Evolutionary conservation across 2,797 vertebrate species (phyloP), one percentile per base, ranked within the genome.

Genomic region (Morelia viridis): DNA sequence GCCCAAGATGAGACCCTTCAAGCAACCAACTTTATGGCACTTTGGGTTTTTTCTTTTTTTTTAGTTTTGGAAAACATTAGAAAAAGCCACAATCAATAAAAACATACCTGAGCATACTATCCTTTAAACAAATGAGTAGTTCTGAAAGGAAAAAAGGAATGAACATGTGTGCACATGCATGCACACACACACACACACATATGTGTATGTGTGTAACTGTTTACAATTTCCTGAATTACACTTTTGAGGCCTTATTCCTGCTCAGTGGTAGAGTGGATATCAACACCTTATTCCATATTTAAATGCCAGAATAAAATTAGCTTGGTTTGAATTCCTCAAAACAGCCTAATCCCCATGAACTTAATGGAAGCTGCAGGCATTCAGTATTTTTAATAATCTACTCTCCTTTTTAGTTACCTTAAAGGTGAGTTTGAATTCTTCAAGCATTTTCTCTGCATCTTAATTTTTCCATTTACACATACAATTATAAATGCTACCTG

Each of bases 281-380:
- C 88, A 83, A 11, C 6, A 24, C 0, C 1, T 50, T 68, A 80
- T 93, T 89, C 84, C 76, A 35, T 87, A 89, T 58, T 90, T 88
- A 92, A 93, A 89, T 58, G 22, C 85, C 57, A 31, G 60, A 50
- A 93, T 92, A 90, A 92, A 90, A 92, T 84, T 91, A 92, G 85
- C 71, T 53, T 88, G 62, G 71, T n/a, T 89, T 92, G 85, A 71
- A 31, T 88, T 90, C 28, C 17, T 65, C 88, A 90, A 5, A 68
- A 88, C 31, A 22, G 53, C 22, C 91, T 88, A 89, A 91, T 89
- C 90, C 87, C 86, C 85, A 92, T 85, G 91, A 93, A 93, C 56
- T 92, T 90, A 92, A 93, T 90, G 71, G 76, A 91, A 92, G 88
- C 89, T 89, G 76, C 91, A 85, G 91, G 71, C 85, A 93, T 24